phyloP scores from a whole-genome alignment of 2,797 vertebrate species.

The Benthosema pterotum region DNA sequence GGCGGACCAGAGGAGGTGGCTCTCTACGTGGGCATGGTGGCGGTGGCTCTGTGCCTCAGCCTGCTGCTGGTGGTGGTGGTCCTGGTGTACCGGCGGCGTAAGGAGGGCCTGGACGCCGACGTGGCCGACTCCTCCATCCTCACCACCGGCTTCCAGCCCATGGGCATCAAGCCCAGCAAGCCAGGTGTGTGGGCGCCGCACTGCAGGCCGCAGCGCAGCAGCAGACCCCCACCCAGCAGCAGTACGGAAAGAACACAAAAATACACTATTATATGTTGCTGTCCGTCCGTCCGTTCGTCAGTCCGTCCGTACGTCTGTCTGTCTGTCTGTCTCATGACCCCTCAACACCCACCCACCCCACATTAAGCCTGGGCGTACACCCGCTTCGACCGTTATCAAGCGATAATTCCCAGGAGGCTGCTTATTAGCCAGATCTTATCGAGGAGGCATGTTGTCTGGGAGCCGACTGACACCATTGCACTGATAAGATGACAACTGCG shows the following conservation, averaged over 20 bases:
- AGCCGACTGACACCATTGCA: no score
- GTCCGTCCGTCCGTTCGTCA: conserved; percentile 46
- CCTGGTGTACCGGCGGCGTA: conserved; percentile 93
- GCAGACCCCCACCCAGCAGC: conserved; percentile 78
- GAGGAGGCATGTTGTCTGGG: no score
- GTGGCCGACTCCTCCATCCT: conserved; percentile 98
- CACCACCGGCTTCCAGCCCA: conserved; percentile 97
- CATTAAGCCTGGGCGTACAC: no score
- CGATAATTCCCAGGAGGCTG: no score
- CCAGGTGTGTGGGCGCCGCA: conserved; percentile 87
- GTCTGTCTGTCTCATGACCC: conserved; percentile 6
- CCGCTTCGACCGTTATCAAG: no score
- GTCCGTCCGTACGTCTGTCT: conserved; percentile 18
- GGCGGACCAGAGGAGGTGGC: conserved; percentile 91
- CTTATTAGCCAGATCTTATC: no score
- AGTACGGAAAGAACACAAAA: conserved; percentile 77
- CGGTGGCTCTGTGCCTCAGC: conserved; percentile 92
- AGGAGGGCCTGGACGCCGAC: conserved; percentile 93
- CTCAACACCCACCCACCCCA: no score
- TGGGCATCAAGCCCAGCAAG: conserved; percentile 98
- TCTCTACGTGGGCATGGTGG: conserved; percentile 93
- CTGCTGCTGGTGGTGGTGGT: conserved; percentile 91
- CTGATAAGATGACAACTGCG: no score
- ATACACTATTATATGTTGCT: conserved; percentile 72
- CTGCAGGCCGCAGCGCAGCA: conserved; percentile 45